Conservation (phyloP, 2,888 invertebrate genomes). For the Ochropleura plecta region DNA sequence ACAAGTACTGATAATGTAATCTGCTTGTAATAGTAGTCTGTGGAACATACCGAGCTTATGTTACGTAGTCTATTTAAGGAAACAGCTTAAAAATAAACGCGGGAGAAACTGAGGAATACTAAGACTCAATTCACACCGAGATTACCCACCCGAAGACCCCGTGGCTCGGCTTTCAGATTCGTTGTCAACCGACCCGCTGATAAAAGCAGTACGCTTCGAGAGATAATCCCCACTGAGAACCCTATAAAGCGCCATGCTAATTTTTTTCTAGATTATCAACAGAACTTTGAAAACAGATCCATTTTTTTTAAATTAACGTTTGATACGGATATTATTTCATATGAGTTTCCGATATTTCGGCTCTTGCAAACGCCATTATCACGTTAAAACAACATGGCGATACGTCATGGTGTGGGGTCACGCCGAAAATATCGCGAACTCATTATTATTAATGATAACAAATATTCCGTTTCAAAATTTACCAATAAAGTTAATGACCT, state of each 20-base stretch:
- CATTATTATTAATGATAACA: too few species aligned
- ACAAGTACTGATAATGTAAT: constrained; percentile 85
- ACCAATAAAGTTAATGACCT: too few species aligned
- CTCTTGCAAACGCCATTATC: too few species aligned
- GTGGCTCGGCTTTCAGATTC: background rate
- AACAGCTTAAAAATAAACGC: background rate
- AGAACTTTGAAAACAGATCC: background rate
- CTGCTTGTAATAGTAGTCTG: constrained; percentile 74
- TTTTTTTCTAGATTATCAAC: background rate
- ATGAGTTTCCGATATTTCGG: too few species aligned
- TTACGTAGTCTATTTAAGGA: constrained; percentile 5
- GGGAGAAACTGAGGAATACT: background rate
- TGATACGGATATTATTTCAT: too few species aligned
- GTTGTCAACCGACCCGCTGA: background rate
- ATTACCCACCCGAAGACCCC: background rate
- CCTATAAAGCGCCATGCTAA: background rate
- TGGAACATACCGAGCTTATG: constrained; percentile 47
- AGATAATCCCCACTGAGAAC: background rate
- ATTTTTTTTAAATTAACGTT: too few species aligned
- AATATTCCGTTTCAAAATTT: too few species aligned
- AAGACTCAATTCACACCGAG: background rate
- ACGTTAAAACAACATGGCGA: too few species aligned
- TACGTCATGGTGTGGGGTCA: too few species aligned
- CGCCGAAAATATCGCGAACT: too few species aligned
- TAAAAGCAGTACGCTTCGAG: background rate